phyloP scores from a whole-genome alignment of 2,797 vertebrate genomes.

The Micrastur ruficollis region DNA sequence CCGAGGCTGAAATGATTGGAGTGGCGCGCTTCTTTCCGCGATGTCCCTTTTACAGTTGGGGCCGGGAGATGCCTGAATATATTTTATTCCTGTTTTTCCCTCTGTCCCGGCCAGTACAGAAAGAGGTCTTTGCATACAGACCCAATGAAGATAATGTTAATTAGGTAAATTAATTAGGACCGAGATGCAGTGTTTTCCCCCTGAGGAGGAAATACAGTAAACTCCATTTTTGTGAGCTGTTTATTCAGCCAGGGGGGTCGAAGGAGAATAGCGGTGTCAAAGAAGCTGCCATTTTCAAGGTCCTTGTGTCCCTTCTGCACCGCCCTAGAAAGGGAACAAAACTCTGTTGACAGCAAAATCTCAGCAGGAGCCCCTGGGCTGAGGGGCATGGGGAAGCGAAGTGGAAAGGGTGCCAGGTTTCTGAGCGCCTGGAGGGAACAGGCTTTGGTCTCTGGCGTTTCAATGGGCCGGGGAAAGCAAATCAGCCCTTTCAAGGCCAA shows the following conservation, averaged over 20 bases:
- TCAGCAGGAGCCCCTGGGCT: constrained; percentile 42
- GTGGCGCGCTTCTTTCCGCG: rapidly evolving
- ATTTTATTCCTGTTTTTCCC: background rate
- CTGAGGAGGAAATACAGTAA: constrained; percentile 52
- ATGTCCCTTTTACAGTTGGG: constrained; percentile 1
- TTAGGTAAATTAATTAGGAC: constrained; percentile 59
- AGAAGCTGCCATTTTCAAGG: constrained; percentile 55
- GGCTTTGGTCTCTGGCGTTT: background rate
- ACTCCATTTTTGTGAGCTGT: constrained; percentile 32
- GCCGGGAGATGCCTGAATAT: background rate
- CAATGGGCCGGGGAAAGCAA: constrained; percentile 40
- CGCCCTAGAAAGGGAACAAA: constrained; percentile 55
- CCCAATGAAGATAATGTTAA: constrained; percentile 38
- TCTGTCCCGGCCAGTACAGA: background rate
- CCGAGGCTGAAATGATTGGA: background rate
- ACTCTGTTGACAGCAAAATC: constrained; percentile 62
- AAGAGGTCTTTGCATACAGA: constrained; percentile 16
- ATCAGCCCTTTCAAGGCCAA: constrained; percentile 45
- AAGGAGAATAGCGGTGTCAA: constrained; percentile 45
- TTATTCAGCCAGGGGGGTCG: constrained; percentile 48
- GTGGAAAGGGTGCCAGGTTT: constrained; percentile 56
- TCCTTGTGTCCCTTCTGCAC: constrained; percentile 25
- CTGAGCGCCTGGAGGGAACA: constrained; percentile 31
- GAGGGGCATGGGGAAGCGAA: background rate
- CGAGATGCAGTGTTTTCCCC: constrained; percentile 51